phyloP scores from a whole-genome alignment of 2,113 vertebrate species.

The Takifugu flavidus region DNA sequence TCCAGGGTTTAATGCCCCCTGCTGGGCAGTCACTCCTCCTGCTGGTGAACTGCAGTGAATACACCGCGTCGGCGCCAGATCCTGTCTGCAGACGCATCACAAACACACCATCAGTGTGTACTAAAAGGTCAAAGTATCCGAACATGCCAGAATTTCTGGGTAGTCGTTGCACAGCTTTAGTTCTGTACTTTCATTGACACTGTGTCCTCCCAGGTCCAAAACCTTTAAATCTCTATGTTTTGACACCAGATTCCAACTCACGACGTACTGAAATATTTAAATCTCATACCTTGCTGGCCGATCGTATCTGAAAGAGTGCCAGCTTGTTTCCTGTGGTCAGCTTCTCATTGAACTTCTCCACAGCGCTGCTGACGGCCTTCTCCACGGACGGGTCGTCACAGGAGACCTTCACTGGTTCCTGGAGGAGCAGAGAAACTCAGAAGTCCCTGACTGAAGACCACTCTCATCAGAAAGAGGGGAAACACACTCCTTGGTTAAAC shows the following conservation, averaged over 20 bases:
- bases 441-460: neutral
- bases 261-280: too few relatives aligned
- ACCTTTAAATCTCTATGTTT: too few relatives aligned
- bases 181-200: neutral
- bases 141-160: slow-evolving; percentile 12
- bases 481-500: too few relatives aligned
- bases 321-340: slow-evolving; percentile 36
- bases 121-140: slow-evolving; percentile 23
- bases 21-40: slow-evolving; percentile 74
- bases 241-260: too few relatives aligned
- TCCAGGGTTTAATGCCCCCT: slow-evolving; percentile 73
- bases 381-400: slow-evolving; percentile 56
- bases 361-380: slow-evolving; percentile 35
- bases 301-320: slow-evolving; percentile 56
- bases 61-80: slow-evolving; percentile 50
- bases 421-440: neutral
- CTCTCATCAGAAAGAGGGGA: too few relatives aligned
- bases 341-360: slow-evolving; percentile 45
- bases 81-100: slow-evolving; percentile 63
- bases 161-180: slow-evolving; percentile 5
- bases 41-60: slow-evolving; percentile 75
- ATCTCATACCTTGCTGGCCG: slow-evolving; percentile 54
- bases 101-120: slow-evolving; percentile 1
- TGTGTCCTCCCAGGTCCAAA: too few relatives aligned
- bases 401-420: slow-evolving; percentile 30